These are phyloP conservation scores for Melinaea marsaeus DNA, from an alignment of 2,888 invertebrate species.

Conservation along the genomic window DNA sequence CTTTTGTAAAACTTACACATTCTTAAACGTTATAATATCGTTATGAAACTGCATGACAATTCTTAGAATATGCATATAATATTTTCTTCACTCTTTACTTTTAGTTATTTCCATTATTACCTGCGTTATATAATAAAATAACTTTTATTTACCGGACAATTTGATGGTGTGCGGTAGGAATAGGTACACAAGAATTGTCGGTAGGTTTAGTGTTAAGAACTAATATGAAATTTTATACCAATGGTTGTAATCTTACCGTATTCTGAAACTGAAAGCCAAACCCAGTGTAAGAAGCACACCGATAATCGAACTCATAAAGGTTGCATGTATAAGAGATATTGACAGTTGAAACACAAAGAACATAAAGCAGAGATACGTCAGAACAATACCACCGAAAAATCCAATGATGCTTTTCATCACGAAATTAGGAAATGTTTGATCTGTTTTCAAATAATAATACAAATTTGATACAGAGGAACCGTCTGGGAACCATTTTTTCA, in stretches of 20 bases:
- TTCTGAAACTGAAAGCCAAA: conserved; percentile 80
- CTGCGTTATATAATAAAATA: too few species aligned
- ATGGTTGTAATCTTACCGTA: conserved; percentile 43
- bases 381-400: conserved; percentile 79
- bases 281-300: conserved; percentile 82
- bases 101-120: too few species aligned
- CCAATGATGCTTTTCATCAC: conserved; percentile 81
- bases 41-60: too few species aligned
- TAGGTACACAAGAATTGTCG: too few species aligned
- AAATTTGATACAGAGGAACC: conserved; percentile 55
- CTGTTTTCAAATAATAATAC: conserved; percentile 59
- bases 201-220: too few species aligned
- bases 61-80: too few species aligned
- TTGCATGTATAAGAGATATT: conserved; percentile 78
- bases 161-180: too few species aligned
- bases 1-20: too few species aligned
- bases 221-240: too few species aligned
- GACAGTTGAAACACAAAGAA: conserved; percentile 83
- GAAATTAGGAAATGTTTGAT: conserved; percentile 75
- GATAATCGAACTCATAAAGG: conserved; percentile 79
- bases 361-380: conserved; percentile 82
- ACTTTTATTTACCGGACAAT: too few species aligned
- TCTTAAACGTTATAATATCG: too few species aligned
- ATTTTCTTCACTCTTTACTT: too few species aligned
- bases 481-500: conserved; percentile 58